These are phyloP conservation scores for Nephrotoma guestfalica DNA, from an alignment of 2,888 invertebrate genomes.

Conservation along the genomic window DNA sequence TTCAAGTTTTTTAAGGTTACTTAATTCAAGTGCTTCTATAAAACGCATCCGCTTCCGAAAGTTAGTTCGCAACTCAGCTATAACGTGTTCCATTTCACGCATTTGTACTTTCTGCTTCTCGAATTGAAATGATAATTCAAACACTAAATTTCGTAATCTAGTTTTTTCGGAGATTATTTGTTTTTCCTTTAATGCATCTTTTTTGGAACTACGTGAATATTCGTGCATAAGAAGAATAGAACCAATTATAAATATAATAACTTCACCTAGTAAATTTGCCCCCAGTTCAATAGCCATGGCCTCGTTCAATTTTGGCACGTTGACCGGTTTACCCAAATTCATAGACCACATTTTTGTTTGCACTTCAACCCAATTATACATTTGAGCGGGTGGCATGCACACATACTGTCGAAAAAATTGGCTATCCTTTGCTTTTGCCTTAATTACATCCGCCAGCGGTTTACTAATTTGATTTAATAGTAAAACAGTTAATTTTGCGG, in stretches of 20 bases:
- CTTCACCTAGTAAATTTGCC: slow-evolving; percentile 83
- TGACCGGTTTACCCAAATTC: slow-evolving; percentile 79
- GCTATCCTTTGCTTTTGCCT: slow-evolving; percentile 68
- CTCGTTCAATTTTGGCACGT: slow-evolving; percentile 69
- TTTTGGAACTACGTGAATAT: slow-evolving; percentile 60
- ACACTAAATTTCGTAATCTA: slow-evolving; percentile 47
- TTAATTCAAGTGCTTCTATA: not conserved
- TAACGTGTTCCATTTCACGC: slow-evolving; percentile 51
- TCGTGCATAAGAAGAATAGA: slow-evolving; percentile 64
- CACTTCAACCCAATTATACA: slow-evolving; percentile 87
- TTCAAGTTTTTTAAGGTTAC: not conserved
- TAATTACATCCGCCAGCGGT: slow-evolving; percentile 73
- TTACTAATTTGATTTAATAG: slow-evolving; percentile 78
- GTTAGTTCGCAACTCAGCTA: slow-evolving; percentile 31
- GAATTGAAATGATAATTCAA: slow-evolving; percentile 54
- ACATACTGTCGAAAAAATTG: slow-evolving; percentile 81
- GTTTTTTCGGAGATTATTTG: slow-evolving; percentile 47
- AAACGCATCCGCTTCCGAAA: too few relatives aligned
- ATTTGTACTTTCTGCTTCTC: slow-evolving; percentile 69
- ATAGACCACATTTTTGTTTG: slow-evolving; percentile 87
- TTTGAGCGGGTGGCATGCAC: slow-evolving; percentile 93
- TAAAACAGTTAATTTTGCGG: slow-evolving; percentile 66
- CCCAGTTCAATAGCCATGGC: slow-evolving; percentile 90
- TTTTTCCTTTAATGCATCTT: slow-evolving; percentile 69
- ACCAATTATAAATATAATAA: slow-evolving; percentile 74